Percentiles rank a stretch among this genome's conserved stretches.
phyloP scores from a whole-genome alignment of 2,113 vertebrate species.

The Ranitomeya imitator region DNA sequence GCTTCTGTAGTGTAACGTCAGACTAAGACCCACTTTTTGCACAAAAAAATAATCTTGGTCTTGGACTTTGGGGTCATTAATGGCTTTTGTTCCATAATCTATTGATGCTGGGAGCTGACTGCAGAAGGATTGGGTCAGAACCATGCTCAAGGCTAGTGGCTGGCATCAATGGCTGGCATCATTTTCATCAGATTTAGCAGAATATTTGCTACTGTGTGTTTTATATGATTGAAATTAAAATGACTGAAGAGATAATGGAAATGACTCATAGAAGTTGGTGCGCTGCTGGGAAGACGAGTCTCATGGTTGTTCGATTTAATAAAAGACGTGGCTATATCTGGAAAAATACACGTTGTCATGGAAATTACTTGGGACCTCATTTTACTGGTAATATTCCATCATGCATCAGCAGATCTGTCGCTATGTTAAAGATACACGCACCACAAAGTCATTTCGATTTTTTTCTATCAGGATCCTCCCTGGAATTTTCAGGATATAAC shows the following conservation, averaged over 20 bases:
- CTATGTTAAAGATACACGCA: neutral
- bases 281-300: constrained; percentile 12
- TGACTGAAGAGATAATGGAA: constrained; percentile 5
- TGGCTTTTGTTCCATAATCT: neutral
- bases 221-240: neutral
- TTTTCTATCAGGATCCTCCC: neutral
- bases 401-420: neutral
- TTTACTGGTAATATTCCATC: neutral
- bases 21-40: too few species aligned
- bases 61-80: too few species aligned
- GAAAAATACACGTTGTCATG: constrained; percentile 42
- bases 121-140: neutral
- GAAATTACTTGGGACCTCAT: constrained; percentile 31
- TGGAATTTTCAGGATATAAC: neutral
- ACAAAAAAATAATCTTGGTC: too few species aligned
- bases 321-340: constrained; percentile 32
- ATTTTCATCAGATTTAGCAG: neutral
- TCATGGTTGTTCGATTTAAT: constrained; percentile 10
- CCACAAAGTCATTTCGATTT: neutral
- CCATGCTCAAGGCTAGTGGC: neutral
- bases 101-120: neutral
- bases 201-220: neutral
- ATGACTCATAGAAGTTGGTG: constrained; percentile 21
- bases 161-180: neutral
- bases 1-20: too few species aligned